phyloP scores from a whole-genome alignment of 2,888 invertebrate genomes.

The Deilephila elpenor region DNA sequence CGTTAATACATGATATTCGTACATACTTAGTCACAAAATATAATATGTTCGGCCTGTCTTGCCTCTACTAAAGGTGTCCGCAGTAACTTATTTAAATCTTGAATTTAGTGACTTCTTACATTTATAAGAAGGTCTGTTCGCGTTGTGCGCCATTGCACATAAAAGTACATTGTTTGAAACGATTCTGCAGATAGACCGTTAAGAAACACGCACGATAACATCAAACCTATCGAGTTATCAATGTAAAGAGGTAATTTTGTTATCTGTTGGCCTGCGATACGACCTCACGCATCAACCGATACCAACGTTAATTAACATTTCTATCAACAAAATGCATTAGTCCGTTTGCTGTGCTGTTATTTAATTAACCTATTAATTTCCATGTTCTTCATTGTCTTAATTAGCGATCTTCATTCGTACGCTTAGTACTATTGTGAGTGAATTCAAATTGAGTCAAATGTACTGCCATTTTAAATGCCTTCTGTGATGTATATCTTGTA shows the following conservation, averaged over 20 bases:
- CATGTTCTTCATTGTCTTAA: constrained; percentile 7
- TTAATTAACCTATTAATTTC: neutral
- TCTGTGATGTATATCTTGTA: too few relatives aligned
- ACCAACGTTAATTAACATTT: constrained; percentile 21
- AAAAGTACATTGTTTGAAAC: neutral
- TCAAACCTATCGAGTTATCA: constrained; percentile 32
- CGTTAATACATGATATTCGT: too few relatives aligned
- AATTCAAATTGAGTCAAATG: too few relatives aligned
- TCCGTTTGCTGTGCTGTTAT: neutral
- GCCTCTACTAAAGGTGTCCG: too few relatives aligned
- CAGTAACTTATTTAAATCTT: too few relatives aligned
- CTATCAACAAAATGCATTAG: neutral
- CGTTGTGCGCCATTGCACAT: neutral
- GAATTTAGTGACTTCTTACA: too few relatives aligned
- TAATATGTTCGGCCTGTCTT: too few relatives aligned
- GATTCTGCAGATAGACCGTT: neutral
- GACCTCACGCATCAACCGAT: constrained; percentile 38
- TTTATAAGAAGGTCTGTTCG: too few relatives aligned
- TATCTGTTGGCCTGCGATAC: constrained; percentile 41
- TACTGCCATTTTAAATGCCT: too few relatives aligned
- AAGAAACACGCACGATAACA: constrained; percentile 16
- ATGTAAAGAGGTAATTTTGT: constrained; percentile 45
- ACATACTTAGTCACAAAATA: too few relatives aligned
- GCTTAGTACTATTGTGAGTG: too few relatives aligned
- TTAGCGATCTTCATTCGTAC: neutral